phyloP scores from a whole-genome alignment of 2,888 invertebrate genomes.

The Agapostemon virescens region DNA sequence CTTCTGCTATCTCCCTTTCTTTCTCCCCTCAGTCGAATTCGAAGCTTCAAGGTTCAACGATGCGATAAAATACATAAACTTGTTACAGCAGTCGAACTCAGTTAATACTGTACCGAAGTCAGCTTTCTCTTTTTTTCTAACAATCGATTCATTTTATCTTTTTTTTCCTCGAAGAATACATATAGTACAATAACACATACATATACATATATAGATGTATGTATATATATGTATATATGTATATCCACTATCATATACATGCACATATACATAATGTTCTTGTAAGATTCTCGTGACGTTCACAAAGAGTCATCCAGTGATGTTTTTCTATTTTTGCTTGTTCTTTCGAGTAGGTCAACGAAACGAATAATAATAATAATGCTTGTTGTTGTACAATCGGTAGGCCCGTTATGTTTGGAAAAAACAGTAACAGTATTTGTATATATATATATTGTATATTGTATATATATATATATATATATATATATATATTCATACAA shows the following conservation, averaged over 20 bases:
- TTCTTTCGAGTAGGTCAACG: conserved; percentile 36
- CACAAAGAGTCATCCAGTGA: no score
- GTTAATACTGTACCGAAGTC: conserved; percentile 59
- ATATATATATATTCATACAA: conserved; percentile 35
- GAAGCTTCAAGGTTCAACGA: conserved; percentile 57
- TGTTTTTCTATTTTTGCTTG: no score
- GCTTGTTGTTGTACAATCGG: conserved; percentile 60
- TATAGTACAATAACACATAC: conserved; percentile 33
- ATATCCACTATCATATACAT: conserved; percentile 23
- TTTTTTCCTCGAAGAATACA: conserved; percentile 41
- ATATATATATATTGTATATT: conserved; percentile 60
- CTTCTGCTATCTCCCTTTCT: no score
- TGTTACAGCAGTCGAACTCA: conserved; percentile 48
- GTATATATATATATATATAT: conserved; percentile 52
- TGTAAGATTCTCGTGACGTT: conserved; percentile 38
- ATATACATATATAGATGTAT: conserved; percentile 34
- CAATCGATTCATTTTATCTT: conserved; percentile 34
- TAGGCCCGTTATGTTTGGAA: conserved; percentile 69
- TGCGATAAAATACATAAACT: conserved; percentile 60
- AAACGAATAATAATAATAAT: conserved; percentile 47
- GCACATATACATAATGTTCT: conserved; percentile 44
- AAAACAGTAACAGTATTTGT: conserved; percentile 63
- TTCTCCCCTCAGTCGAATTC: conserved; percentile 49
- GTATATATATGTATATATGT: conserved; percentile 30
- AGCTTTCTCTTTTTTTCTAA: conserved; percentile 41